A percentile compares a stretch with the other conserved stretches of the same genome.
Evolutionary conservation across 2,113 vertebrate genomes (phyloP).

Genomic region (Hippocampus zosterae): DNA sequence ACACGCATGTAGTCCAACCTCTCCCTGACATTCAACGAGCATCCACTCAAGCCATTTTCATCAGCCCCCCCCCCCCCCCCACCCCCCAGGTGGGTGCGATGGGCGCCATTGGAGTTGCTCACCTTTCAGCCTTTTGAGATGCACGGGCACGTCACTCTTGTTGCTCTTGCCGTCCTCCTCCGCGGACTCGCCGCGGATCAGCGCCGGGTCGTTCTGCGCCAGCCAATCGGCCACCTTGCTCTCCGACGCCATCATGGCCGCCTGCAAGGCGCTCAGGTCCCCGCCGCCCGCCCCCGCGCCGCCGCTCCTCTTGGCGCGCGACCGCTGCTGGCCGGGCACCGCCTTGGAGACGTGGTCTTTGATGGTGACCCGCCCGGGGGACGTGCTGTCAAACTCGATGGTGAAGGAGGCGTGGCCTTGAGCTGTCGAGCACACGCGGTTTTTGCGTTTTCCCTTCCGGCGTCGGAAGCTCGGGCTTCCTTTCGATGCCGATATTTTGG

Average conservation of each 20-base stretch:
- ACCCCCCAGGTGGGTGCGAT: too few relatives aligned
- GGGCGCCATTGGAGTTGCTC: neutral
- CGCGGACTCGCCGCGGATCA: slow-evolving; percentile 84
- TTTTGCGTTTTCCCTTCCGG: neutral
- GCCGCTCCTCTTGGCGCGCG: slow-evolving; percentile 80
- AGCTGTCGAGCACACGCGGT: slow-evolving; percentile 60
- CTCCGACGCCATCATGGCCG: slow-evolving; percentile 93
- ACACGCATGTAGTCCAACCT: slow-evolving; percentile 18
- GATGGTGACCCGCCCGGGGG: slow-evolving; percentile 96
- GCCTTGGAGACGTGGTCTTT: slow-evolving; percentile 95
- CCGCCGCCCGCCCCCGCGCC: slow-evolving; percentile 66
- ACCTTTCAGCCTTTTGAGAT: slow-evolving; percentile 97
- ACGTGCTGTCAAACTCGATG: slow-evolving; percentile 94
- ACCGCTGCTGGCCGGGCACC: slow-evolving; percentile 81
- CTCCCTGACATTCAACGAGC: slow-evolving; percentile 35
- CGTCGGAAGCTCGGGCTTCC: neutral
- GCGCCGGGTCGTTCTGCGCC: slow-evolving; percentile 92
- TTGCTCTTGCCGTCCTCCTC: slow-evolving; percentile 98
- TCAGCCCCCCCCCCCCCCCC: slow-evolving; percentile 33
- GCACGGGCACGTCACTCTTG: slow-evolving; percentile 94
- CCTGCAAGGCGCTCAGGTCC: slow-evolving; percentile 90
- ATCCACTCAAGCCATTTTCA: slow-evolving; percentile 44
- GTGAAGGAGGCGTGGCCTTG: slow-evolving; percentile 97
- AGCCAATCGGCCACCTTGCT: slow-evolving; percentile 99
- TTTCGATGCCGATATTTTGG: too few relatives aligned